phyloP scores from a whole-genome alignment of 2,888 invertebrate species.

The Lasioglossum pauxillum region DNA sequence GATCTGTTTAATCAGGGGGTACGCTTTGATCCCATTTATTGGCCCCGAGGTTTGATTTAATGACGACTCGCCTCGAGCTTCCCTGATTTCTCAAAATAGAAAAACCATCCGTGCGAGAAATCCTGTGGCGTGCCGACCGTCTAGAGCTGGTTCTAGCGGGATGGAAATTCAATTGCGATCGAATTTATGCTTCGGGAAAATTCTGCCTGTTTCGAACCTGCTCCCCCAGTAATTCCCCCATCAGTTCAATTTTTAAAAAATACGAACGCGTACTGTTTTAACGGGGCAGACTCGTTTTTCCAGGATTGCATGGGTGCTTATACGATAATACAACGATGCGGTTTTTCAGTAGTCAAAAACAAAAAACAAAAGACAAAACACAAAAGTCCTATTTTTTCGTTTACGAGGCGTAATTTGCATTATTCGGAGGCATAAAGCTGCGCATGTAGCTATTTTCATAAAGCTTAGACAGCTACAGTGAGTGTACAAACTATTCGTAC shows the following conservation, averaged over 20 bases:
- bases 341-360: no score
- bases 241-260: background rate
- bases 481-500: no score
- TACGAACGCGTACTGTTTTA: background rate
- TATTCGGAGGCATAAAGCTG: no score
- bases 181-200: background rate
- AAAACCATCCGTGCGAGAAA: background rate
- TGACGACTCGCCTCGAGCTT: background rate
- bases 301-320: no score
- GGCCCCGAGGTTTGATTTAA: slow-evolving; percentile 27
- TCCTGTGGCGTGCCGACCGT: background rate
- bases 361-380: no score
- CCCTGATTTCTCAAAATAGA: background rate
- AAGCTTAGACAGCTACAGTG: no score
- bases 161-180: background rate
- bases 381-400: no score
- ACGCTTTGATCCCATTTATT: background rate
- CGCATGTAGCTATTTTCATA: no score
- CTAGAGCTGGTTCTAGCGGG: background rate
- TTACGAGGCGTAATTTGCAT: no score
- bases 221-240: background rate
- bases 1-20: slow-evolving; percentile 28
- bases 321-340: no score
- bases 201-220: background rate
- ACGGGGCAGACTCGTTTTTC: no score